Conservation (phyloP, 2,888 invertebrate genomes). For the Cephus pygmeus region DNA sequence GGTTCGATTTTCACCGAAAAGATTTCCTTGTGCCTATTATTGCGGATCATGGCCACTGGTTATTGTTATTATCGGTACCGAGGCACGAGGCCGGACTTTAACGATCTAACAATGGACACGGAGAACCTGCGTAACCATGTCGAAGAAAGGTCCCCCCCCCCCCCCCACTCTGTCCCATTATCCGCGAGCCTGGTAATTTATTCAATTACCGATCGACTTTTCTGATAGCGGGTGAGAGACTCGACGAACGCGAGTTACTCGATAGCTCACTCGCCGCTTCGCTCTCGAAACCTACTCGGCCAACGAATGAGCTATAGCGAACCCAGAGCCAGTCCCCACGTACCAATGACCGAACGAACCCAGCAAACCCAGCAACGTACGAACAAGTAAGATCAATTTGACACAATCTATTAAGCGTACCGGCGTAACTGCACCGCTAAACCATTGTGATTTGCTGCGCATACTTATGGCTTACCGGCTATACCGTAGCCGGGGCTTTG, state of each 20-base stretch:
- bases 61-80: not conserved
- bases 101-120: no score
- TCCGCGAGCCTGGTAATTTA: slow-evolving; percentile 42
- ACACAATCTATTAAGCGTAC: slow-evolving; percentile 47
- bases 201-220: slow-evolving; percentile 55
- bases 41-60: no score
- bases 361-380: not conserved
- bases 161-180: slow-evolving; percentile 10
- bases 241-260: slow-evolving; percentile 26
- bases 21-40: no score
- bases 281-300: not conserved
- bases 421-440: slow-evolving; percentile 27
- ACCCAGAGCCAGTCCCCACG: no score
- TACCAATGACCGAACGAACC: no score
- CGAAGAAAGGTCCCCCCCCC: not conserved
- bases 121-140: not conserved
- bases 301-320: no score
- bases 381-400: slow-evolving; percentile 44
- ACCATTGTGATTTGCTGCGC: slow-evolving; percentile 45
- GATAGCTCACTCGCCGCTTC: slow-evolving; percentile 24
- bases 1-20: no score
- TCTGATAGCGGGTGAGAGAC: slow-evolving; percentile 43
- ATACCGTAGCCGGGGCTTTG: not conserved
- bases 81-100: not conserved
- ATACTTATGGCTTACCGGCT: slow-evolving; percentile 3